Percentiles rank a stretch among this genome's conserved stretches.
phyloP scores from a whole-genome alignment of 2,113 vertebrate genomes.

The Mormyrus iriodes region DNA sequence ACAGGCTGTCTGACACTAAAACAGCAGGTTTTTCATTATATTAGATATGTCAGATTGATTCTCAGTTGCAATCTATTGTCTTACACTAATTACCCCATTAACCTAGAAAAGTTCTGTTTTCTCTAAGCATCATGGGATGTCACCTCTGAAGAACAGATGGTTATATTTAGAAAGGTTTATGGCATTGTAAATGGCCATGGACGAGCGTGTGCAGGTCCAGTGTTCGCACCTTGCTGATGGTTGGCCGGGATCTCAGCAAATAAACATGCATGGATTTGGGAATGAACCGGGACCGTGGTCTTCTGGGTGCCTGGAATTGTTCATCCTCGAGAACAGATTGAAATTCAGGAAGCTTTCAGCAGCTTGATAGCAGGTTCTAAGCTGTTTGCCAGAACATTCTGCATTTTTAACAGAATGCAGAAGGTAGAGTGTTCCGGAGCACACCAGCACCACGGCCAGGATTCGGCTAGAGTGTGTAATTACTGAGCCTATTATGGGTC shows the following conservation, averaged over 20 bases:
- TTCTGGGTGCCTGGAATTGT: neutral
- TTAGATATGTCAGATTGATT: neutral
- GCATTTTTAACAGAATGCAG: constrained; percentile 4
- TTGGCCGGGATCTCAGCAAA: neutral
- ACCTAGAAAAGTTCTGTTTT: constrained; percentile 39
- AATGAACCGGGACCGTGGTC: neutral
- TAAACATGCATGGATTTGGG: neutral
- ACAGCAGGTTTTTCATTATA: neutral
- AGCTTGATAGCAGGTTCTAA: neutral
- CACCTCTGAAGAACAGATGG: constrained; percentile 26
- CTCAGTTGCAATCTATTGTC: neutral
- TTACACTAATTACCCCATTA: constrained; percentile 41
- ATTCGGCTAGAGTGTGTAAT: neutral
- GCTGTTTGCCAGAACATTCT: neutral
- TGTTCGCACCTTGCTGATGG: neutral
- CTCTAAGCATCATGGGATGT: constrained; percentile 34
- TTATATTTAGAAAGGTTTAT: constrained; percentile 38
- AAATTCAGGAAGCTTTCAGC: neutral
- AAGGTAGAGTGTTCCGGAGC: neutral
- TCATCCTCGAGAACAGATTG: neutral
- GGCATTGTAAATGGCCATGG: constrained; percentile 3
- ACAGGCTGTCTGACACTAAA: neutral
- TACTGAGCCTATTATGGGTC: neutral
- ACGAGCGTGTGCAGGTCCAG: neutral
- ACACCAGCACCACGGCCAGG: neutral